Base-by-base conservation (phyloP, 2,113 vertebrate species). In the Nettapus auritus region DNA sequence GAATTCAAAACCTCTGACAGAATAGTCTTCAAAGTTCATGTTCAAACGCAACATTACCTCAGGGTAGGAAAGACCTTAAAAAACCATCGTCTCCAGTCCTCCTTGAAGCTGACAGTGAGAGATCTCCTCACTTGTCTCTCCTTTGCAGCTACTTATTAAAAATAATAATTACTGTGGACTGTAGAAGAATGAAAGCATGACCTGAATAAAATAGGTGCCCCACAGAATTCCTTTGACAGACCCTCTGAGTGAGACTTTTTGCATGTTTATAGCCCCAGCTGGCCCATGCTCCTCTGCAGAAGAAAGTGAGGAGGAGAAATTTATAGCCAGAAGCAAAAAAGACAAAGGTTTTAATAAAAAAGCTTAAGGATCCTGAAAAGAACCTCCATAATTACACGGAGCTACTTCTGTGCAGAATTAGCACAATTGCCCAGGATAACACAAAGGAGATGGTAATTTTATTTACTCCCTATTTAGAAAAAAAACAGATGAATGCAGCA, bases 391-490 rank as follows among this genome's bases (percentile, higher is more conserved):
- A 74, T 67, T 42, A 73, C 13, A 38, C 6, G 21, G 33, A 88
- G 40, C 33, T 53, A 29, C n/a, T 85, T 59, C 82, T 83, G 10
- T 28, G 50, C 68, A 88, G 80, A 81, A 88, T 56, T 69, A 80
- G 64, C 31, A 81, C 71, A 83, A 33, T 34, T 88, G 69, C 76
- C 82, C 90, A 83, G 71, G 60, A 40, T 86, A 95, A 88, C 18
- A 26, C 82, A 70, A 79, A 67, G 33, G 7, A 8, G 26, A 88
- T 46, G 70, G 71, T 57, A 77, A 88, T 90, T 88, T 36, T 38
- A 78, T 71, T 90, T 91, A 48, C 36, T 93, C 22, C 22, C 19
- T 69, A 46, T 77, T 83, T 81, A 88, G 86, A 86, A 90, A 50
- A 86, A 74, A 80, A 10, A 62, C 68, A 88, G 63, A 90, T 59